phyloP scores from a whole-genome alignment of 2,113 vertebrate genomes.

The Pteropus alecto region DNA sequence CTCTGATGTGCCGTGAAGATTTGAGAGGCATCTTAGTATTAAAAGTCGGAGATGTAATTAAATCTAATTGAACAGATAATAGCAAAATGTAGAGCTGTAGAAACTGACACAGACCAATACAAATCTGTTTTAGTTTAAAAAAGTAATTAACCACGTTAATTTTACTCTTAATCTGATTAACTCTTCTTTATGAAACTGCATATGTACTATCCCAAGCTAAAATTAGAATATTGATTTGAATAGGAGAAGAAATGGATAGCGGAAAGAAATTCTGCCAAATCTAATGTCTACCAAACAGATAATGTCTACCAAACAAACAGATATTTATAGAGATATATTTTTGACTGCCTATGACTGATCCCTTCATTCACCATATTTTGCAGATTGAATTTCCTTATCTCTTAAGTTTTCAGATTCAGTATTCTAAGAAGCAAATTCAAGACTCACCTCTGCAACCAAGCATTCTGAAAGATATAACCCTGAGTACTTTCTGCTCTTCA shows the following conservation, averaged over 20 bases:
- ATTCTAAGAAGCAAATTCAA: not conserved
- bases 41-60: constrained; percentile 72
- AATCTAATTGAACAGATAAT: constrained; percentile 73
- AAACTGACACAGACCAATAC: constrained; percentile 64
- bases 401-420: not conserved
- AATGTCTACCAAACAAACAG: not conserved
- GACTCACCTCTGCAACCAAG: not conserved
- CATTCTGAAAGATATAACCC: not conserved
- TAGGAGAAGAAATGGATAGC: not conserved
- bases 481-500: not conserved
- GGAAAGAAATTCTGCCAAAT: not conserved
- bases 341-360: not conserved
- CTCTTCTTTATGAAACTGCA: constrained; percentile 59
- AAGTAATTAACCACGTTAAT: constrained; percentile 72
- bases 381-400: not conserved
- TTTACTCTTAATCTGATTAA: constrained; percentile 74
- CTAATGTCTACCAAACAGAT: not conserved
- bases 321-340: too few relatives aligned
- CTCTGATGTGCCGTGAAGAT: constrained; percentile 39
- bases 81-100: constrained; percentile 57
- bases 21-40: constrained; percentile 15
- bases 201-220: constrained; percentile 34
- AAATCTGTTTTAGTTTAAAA: constrained; percentile 68
- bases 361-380: not conserved
- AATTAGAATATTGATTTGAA: constrained; percentile 52